phyloP scores from a whole-genome alignment of 2,113 vertebrate species.

The Oenanthe oenanthe region DNA sequence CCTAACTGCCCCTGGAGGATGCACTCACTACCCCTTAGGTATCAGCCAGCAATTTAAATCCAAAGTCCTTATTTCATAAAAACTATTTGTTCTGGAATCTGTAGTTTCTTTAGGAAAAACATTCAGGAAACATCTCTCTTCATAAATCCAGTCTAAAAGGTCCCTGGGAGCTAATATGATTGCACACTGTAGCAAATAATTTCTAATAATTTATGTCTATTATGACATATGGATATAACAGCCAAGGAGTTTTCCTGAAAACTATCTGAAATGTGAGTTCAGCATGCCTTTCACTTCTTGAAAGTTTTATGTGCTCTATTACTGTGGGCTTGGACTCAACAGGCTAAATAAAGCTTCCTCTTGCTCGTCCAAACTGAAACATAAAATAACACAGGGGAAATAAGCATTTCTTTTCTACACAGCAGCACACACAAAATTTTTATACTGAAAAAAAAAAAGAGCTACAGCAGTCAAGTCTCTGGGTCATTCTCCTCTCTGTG shows the following conservation, averaged over 20 bases:
- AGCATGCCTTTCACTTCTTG: not conserved
- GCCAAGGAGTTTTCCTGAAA: slow-evolving; percentile 8
- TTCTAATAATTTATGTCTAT: slow-evolving; percentile 48
- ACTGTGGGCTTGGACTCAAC: not conserved
- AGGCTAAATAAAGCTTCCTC: slow-evolving; percentile 3
- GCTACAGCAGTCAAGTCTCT: not conserved
- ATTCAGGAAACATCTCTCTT: not conserved
- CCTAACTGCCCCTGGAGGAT: not conserved
- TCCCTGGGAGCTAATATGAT: slow-evolving; percentile 17
- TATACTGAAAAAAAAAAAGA: not conserved
- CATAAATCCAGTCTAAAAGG: slow-evolving; percentile 33
- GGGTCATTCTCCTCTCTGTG: not conserved
- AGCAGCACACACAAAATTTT: not conserved
- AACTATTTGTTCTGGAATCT: not conserved
- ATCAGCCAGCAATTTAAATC: not conserved
- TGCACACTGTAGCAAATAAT: slow-evolving; percentile 6
- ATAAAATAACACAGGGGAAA: not conserved
- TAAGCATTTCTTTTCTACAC: not conserved
- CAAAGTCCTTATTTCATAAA: not conserved
- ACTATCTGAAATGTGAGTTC: slow-evolving; percentile 15
- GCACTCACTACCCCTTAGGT: not conserved
- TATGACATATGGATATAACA: not conserved
- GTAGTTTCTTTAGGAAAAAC: not conserved
- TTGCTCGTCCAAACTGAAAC: not conserved
- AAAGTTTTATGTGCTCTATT: not conserved